phyloP scores from a whole-genome alignment of 2,888 invertebrate genomes.

The Drosophila incognita region DNA sequence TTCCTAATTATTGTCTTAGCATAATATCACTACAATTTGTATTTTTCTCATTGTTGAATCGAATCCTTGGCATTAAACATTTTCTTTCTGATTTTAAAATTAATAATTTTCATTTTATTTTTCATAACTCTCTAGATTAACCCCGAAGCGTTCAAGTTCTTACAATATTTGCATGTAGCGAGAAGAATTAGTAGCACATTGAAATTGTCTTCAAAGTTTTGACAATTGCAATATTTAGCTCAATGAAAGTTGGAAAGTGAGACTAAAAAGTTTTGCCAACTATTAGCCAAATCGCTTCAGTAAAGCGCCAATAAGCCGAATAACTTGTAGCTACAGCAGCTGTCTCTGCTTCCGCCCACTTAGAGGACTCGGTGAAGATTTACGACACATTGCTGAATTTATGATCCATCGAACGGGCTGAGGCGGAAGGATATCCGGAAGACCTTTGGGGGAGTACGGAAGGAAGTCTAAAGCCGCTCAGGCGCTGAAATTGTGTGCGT shows the following conservation, averaged over 20 bases:
- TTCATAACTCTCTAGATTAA: slow-evolving; percentile 13
- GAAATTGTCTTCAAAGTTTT: slow-evolving; percentile 54
- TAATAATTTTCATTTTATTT: background rate
- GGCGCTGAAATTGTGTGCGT: slow-evolving; percentile 71
- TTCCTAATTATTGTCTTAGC: background rate
- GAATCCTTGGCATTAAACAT: background rate
- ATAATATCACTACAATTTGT: background rate
- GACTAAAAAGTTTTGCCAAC: slow-evolving; percentile 66
- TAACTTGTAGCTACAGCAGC: slow-evolving; percentile 66
- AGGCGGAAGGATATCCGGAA: slow-evolving; percentile 39
- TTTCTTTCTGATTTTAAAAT: background rate
- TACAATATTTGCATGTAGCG: slow-evolving; percentile 21
- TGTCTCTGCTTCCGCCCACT: slow-evolving; percentile 12
- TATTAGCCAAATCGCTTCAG: slow-evolving; percentile 67
- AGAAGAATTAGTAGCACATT: slow-evolving; percentile 37
- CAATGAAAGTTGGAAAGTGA: slow-evolving; percentile 57
- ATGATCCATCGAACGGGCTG: slow-evolving; percentile 71
- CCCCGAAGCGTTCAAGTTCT: slow-evolving; percentile 23
- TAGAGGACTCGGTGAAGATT: slow-evolving; percentile 57
- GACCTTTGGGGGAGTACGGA: slow-evolving; percentile 18
- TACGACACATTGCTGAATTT: slow-evolving; percentile 67
- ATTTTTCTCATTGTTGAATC: background rate
- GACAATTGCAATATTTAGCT: slow-evolving; percentile 70
- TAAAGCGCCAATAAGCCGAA: slow-evolving; percentile 68
- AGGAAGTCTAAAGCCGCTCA: slow-evolving; percentile 54